A percentile compares a stretch with the other conserved stretches of the same genome.
Conservation (phyloP, 2,888 invertebrate genomes). For the Tetragonula carbonaria region DNA sequence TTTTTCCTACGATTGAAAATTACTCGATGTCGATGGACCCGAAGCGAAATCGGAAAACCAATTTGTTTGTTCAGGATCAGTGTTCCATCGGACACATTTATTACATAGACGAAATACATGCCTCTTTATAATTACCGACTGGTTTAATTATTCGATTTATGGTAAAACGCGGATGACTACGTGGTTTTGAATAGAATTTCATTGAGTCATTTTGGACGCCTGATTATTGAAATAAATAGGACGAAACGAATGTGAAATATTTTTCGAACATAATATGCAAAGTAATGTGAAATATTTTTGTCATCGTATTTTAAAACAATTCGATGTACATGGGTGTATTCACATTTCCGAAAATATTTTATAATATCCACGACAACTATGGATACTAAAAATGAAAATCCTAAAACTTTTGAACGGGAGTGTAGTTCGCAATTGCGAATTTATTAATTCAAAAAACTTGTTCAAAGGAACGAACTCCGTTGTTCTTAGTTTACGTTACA, state of each 20-base stretch:
- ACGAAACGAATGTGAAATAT: too few species aligned
- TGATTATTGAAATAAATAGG: neutral
- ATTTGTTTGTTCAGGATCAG: constrained; percentile 45
- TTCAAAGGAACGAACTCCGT: neutral
- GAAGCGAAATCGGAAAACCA: constrained; percentile 30
- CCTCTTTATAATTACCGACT: constrained; percentile 26
- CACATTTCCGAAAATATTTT: too few species aligned
- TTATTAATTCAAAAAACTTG: neutral
- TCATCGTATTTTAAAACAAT: neutral
- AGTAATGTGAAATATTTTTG: neutral
- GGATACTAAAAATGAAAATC: too few species aligned
- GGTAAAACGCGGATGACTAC: neutral
- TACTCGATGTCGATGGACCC: constrained; percentile 18
- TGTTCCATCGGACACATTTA: constrained; percentile 41
- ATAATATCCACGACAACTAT: too few species aligned
- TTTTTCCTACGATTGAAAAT: constrained; percentile 50
- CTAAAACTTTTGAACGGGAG: too few species aligned
- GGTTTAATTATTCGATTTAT: constrained; percentile 39
- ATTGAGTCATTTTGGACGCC: neutral
- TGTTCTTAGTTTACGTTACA: neutral
- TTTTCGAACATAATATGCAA: neutral
- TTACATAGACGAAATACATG: constrained; percentile 18
- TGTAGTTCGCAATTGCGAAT: neutral
- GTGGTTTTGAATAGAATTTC: neutral
- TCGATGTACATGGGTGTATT: too few species aligned